Base-by-base conservation (phyloP, 1,140 invertebrate genomes). In the Eulimnadia texana region DNA sequence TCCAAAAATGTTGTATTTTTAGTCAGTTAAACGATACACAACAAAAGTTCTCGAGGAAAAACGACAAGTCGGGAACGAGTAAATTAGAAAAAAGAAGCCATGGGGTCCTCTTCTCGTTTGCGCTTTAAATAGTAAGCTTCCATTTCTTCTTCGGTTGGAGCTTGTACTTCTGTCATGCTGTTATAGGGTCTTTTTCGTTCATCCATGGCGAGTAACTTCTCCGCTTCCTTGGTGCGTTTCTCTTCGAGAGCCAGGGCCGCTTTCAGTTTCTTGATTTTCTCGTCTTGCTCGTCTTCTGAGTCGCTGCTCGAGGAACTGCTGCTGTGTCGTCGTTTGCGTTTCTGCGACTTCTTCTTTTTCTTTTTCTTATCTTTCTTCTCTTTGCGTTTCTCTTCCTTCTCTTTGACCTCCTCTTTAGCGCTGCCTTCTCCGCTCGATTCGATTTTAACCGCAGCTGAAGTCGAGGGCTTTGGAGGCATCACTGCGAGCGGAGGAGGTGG, bases 101-200 rank as follows among this genome's bases (percentile, higher is more conserved):
- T 96, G 0, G 93, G 93, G 77, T 98, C 93, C 63, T 96, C 93
- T 2, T 84, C 82, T 33, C 90, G 74, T 61, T 78, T 74, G 24
- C 86, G 80, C 71, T 93, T 95, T 76, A 93, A 85, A 66, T 85
- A 82, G 75, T 88, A 97, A 1, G 92, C 93, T 74, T 97, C 93
- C 70, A 96, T 84, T 74, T 98, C 90, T 67, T 93, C 89, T 62
- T 90, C 86, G 0, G 90, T 88, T 0, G 88, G 89, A 66, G 84
- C 85, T 64, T 86, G 85, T 0, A 82, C 80, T 65, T 88, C 83
- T 65, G 82, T 85, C 73, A 77, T 77, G 67, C 88, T 93, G 70
- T 97, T 95, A 70, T 95, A 98, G 0, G 87, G 82, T 23, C 93
- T 75, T 71, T 96, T 93, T 24, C 92, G 76, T 70, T 98, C 93